Conservation (phyloP, 92 coral and sea anemone species). For the Porites evermanni region DNA sequence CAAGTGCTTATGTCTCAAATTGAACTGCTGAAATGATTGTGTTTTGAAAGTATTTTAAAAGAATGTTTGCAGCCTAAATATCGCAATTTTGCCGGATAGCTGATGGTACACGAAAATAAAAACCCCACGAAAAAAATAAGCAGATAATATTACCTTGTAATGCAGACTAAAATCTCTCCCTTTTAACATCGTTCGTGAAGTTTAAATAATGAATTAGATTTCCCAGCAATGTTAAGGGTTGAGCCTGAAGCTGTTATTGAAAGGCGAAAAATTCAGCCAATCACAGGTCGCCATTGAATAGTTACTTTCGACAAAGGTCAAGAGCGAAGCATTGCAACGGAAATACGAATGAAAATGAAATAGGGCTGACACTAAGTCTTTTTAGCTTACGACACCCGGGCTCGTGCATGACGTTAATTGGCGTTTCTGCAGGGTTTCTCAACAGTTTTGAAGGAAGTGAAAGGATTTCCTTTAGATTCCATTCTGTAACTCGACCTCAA, state of each 20-base stretch:
- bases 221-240: neutral
- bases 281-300: neutral
- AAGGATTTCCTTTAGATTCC: no score
- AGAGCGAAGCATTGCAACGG: neutral
- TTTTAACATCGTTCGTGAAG: neutral
- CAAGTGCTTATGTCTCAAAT: no score
- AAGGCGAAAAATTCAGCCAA: slow-evolving; percentile 2
- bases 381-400: no score
- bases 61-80: no score
- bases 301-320: neutral
- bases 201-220: neutral
- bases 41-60: no score
- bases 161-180: neutral
- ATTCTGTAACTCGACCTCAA: no score
- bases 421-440: no score
- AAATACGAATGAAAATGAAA: neutral
- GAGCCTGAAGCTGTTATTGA: neutral
- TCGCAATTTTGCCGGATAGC: no score
- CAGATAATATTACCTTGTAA: neutral
- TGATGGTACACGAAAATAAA: neutral
- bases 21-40: no score
- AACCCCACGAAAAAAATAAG: neutral
- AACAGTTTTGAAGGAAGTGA: no score
- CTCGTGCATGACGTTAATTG: no score
- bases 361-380: no score